Conservation (phyloP, 2,797 vertebrate genomes). For the Microcaecilia unicolor region DNA sequence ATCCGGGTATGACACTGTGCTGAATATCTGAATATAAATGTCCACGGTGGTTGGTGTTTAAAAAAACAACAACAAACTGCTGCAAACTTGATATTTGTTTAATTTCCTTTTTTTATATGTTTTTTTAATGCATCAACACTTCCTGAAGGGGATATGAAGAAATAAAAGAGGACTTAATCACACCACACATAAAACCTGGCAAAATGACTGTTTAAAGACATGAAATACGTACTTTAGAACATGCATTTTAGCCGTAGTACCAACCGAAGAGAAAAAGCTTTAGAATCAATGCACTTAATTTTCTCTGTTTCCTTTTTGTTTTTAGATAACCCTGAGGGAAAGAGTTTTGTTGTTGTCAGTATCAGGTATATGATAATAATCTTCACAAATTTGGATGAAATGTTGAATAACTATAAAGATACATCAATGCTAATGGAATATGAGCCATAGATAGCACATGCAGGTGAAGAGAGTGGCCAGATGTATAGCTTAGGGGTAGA, state of each 20-base stretch:
- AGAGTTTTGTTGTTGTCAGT: constrained; percentile 21
- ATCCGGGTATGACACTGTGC: too few relatives aligned
- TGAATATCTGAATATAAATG: too few relatives aligned
- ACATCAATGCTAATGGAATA: neutral
- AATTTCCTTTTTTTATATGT: constrained; percentile 13
- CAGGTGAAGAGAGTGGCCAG: neutral
- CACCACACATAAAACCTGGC: constrained; percentile 63
- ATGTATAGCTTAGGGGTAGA: neutral
- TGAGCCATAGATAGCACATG: constrained; percentile 1
- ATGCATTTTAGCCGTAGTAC: constrained; percentile 59
- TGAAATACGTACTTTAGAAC: constrained; percentile 57
- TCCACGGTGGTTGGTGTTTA: too few relatives aligned
- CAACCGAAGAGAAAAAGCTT: constrained; percentile 32
- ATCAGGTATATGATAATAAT: constrained; percentile 24
- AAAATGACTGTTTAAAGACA: constrained; percentile 68
- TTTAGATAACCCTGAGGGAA: constrained; percentile 33
- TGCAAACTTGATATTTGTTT: too few relatives aligned
- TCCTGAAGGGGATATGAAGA: constrained; percentile 40
- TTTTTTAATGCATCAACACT: constrained; percentile 7
- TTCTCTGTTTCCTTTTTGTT: constrained; percentile 29
- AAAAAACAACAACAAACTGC: too few relatives aligned
- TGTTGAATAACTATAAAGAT: neutral
- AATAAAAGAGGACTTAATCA: constrained; percentile 46
- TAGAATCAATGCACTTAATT: too few relatives aligned
- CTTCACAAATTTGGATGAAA: constrained; percentile 28